Evolutionary conservation across 2,888 invertebrate genomes (phyloP).

Genomic region (Malacosoma neustria): DNA sequence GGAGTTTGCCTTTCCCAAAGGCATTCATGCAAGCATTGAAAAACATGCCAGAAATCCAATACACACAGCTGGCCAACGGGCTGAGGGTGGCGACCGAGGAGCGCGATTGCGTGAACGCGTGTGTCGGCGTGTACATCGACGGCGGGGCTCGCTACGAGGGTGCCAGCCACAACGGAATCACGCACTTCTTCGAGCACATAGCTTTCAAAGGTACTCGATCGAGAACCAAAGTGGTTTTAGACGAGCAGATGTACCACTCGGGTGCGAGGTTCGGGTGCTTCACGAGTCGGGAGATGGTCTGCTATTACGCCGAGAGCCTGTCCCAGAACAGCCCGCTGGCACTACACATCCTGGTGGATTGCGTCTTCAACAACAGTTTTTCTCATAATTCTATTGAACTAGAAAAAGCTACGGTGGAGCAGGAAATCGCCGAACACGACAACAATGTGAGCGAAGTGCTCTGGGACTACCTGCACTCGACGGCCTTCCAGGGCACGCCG

Average conservation of each 20-base stretch:
- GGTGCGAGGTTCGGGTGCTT: slow-evolving; percentile 97
- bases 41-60: slow-evolving; percentile 88
- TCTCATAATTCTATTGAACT: slow-evolving; percentile 32
- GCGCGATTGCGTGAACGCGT: slow-evolving; percentile 79
- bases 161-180: slow-evolving; percentile 37
- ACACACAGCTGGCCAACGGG: slow-evolving; percentile 86
- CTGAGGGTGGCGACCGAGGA: slow-evolving; percentile 95
- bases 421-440: slow-evolving; percentile 50
- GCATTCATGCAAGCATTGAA: slow-evolving; percentile 24
- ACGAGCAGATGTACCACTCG: slow-evolving; percentile 93
- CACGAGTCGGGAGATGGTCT: slow-evolving; percentile 96
- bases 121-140: slow-evolving; percentile 42
- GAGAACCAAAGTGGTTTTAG: slow-evolving; percentile 87
- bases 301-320: slow-evolving; percentile 96
- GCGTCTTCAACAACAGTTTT: slow-evolving; percentile 87
- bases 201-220: slow-evolving; percentile 77
- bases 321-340: slow-evolving; percentile 89
- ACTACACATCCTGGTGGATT: slow-evolving; percentile 94
- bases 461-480: slow-evolving; percentile 52
- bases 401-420: slow-evolving; percentile 40
- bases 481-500: slow-evolving; percentile 62
- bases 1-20: slow-evolving; percentile 77
- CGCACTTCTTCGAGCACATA: slow-evolving; percentile 60
- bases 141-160: slow-evolving; percentile 49
- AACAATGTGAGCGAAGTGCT: slow-evolving; percentile 28